Evolutionary conservation across 30 jellyfish, hydroid and myxozoan genomes (phyloP), one percentile per base, ranked within the genome.

Genomic region (Catostylus mosaicus): DNA sequence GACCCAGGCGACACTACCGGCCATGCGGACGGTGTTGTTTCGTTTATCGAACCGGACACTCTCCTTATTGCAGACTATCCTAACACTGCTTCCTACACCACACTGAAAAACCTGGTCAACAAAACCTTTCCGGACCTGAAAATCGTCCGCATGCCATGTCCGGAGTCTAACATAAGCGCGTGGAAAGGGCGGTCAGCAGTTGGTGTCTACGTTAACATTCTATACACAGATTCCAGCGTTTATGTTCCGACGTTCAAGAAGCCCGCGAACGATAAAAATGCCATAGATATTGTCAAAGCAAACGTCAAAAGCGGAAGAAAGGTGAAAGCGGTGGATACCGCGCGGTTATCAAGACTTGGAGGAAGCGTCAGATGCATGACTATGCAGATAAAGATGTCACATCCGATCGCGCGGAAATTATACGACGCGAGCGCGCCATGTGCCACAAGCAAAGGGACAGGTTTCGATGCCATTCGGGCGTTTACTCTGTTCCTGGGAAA

Each of bases 1-100:
- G 89, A 78, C 26, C 89, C 89, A 31, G 56, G 43, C 30, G 89
- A 78, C 46, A 61, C 89, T 37, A 78, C 89, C 57, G 89, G 89
- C 9, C 89, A 78, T 29, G 80, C 89, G 29, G 89, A 78, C 45
- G 89, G 89, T 3, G 46, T 61, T 35, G 89, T 78, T 3, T 78
- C 89, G 34, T 78, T 78, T 60, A 47, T 78, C 30, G 89, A 78
- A 57, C 30, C 70, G 72, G 72, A 78, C 37, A 65, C 80, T 19
- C 54, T 78, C 31, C 76, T 78, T 19, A 78, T 78, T 7, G 80
- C 72, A 18, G 89, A 78, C 22, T 37, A 45, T 22, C 54, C 51
- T 7, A 75, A 61, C 46, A 26, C 36, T 6, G 22, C 59, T n/a
- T 78, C 67, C 71, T 78, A 7, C 48, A 61, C 54, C 38, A 32